These are phyloP conservation scores for Acholoe squamosa DNA, from an alignment of 2,888 invertebrate genomes.

Conservation along the genomic window DNA sequence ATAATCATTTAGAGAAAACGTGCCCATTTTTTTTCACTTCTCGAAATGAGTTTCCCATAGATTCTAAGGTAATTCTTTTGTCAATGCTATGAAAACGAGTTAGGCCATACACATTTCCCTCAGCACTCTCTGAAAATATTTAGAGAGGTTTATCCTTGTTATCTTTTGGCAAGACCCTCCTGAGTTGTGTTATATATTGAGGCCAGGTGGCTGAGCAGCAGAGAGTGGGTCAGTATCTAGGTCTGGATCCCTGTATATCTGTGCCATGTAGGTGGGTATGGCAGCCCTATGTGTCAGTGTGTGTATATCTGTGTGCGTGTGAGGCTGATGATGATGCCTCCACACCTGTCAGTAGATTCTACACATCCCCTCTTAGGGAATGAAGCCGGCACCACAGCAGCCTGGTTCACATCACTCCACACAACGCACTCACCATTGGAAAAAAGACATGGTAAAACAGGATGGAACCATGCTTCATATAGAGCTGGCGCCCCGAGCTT, in stretches of 20 bases:
- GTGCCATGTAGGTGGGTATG: neutral
- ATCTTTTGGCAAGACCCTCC: too few species aligned
- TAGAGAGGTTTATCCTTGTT: too few species aligned
- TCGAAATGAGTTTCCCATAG: neutral
- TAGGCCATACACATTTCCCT: too few species aligned
- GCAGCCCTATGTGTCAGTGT: neutral
- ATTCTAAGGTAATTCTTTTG: neutral
- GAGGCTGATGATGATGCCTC: neutral
- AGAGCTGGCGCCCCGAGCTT: too few species aligned
- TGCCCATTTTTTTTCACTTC: neutral
- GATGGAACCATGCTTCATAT: too few species aligned
- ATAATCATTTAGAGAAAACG: too few species aligned
- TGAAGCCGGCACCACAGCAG: neutral
- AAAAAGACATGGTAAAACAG: too few species aligned
- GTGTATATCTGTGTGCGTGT: neutral
- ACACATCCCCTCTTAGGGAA: neutral
- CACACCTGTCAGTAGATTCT: slow-evolving; percentile 13
- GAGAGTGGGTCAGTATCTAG: slow-evolving; percentile 6
- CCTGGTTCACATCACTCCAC: neutral
- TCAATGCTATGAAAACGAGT: too few species aligned
- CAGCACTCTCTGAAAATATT: too few species aligned
- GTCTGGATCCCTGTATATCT: slow-evolving; percentile 9
- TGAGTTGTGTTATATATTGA: neutral
- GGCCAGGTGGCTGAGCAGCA: slow-evolving; percentile 12
- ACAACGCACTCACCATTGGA: neutral